These are phyloP conservation scores for Apotomis capreana DNA, from an alignment of 2,888 invertebrate species.

Conservation along the genomic window DNA sequence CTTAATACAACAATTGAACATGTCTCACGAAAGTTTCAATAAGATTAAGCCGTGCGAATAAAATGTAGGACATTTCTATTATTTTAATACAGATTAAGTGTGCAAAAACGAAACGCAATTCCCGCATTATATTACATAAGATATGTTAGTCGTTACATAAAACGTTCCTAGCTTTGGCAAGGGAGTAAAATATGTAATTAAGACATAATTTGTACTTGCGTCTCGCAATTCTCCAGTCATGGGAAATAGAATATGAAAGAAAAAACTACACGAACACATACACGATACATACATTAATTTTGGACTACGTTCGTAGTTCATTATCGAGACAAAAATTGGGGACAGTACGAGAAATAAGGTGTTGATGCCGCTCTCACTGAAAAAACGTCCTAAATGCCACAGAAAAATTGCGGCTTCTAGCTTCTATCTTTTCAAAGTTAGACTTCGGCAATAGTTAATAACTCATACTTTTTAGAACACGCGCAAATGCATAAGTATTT, in stretches of 20 bases:
- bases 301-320: slow-evolving; percentile 23
- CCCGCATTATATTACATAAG: slow-evolving; percentile 19
- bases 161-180: slow-evolving; percentile 68
- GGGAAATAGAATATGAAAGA: slow-evolving; percentile 31
- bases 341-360: background rate
- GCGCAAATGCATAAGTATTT: no score
- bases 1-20: no score
- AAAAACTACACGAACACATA: slow-evolving; percentile 41
- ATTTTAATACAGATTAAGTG: background rate
- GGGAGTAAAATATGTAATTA: slow-evolving; percentile 56
- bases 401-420: no score
- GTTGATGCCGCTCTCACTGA: background rate
- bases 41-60: no score
- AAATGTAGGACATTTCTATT: background rate
- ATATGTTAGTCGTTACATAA: slow-evolving; percentile 38
- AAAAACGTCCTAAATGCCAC: background rate
- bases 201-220: slow-evolving; percentile 63
- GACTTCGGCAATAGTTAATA: no score
- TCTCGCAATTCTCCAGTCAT: slow-evolving; percentile 45
- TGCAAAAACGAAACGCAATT: slow-evolving; percentile 35
- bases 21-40: no score
- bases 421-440: no score
- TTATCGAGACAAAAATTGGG: slow-evolving; percentile 26
- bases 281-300: slow-evolving; percentile 39
- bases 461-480: no score